Percentiles rank a stretch among this genome's conserved stretches.
These are phyloP conservation scores for Perca schrenkii DNA, from an alignment of 2,113 vertebrate species.

Conservation along the genomic window DNA sequence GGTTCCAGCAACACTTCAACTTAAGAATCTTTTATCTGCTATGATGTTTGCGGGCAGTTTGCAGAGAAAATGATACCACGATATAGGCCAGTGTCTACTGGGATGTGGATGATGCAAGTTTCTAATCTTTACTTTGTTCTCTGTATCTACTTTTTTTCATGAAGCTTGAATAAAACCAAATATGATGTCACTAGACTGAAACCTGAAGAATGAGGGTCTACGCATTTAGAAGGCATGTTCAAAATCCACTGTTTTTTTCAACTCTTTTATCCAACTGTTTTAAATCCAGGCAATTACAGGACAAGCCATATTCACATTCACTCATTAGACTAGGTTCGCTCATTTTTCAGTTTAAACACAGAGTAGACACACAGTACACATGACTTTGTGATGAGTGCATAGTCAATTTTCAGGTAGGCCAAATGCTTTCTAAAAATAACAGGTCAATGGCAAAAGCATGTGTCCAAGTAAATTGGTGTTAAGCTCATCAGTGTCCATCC, in stretches of 20 bases:
- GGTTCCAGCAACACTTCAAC: constrained; percentile 23
- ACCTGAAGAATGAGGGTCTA: background rate
- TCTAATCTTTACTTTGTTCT: background rate
- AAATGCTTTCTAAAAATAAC: background rate
- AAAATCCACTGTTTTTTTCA: background rate
- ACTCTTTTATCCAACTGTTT: background rate
- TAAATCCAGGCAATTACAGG: background rate
- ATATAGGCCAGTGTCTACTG: constrained; percentile 7
- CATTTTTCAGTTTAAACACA: background rate
- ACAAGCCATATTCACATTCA: constrained; percentile 1
- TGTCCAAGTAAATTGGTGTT: background rate
- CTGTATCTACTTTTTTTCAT: constrained; percentile 6
- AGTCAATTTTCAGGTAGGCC: background rate
- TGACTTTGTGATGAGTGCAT: background rate
- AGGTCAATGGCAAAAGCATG: background rate
- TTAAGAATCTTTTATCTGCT: constrained; percentile 20
- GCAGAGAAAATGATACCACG: constrained; percentile 35
- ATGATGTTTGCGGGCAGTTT: constrained; percentile 42
- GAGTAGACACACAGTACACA: background rate
- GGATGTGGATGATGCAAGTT: background rate
- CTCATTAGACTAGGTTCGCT: background rate
- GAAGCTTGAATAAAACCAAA: background rate
- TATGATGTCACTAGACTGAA: background rate
- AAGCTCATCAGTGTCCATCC: background rate
- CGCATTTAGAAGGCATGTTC: background rate